Base-by-base conservation (phyloP, 2,888 invertebrate species). In the Phyllotreta cruciferae region DNA sequence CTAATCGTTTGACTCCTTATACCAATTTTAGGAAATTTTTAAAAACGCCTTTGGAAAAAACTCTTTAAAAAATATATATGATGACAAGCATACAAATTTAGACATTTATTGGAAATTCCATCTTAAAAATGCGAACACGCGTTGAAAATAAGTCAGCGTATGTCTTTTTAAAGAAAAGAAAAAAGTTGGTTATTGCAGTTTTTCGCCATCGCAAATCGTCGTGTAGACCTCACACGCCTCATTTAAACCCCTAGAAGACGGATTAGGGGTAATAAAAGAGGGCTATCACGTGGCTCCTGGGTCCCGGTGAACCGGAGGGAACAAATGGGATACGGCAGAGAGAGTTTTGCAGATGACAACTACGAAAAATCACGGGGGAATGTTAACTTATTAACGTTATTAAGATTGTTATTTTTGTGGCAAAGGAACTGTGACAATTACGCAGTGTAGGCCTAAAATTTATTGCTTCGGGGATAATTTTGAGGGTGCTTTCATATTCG, bases 221-320 rank as follows among this genome's bases (percentile, higher is more conserved):
- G 52, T 60, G 60, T 60, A 60, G 60, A 60, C 60, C 60, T 60
- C 60, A 56, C 66, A 70, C 68, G 68, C 66, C 68, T 68, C 68
- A 68, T 68, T 70, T 67, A 66, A 69, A 65, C 53, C 65, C 56
- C 60, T 57, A 45, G 36, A 66, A 68, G 70, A 70, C 66, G 68
- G 70, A 70, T 70, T 70, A 66, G 66, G 44, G 58, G 66, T 65
- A 69, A 70, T 70, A 70, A 66, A 70, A 66, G 42, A 60, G 60
- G 60, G 60, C 44, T 53, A 60, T 60, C 60, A 60, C 60, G 61
- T 64, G 66, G 66, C 64, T 67, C 64, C 66, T 69, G 67, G 61
- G 61, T 69, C 61, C 62, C 44, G 52, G 45, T 57, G 44, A 53
- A 58, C 58, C 58, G 41, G 42, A 39, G 58, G 41, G 50, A 53